Evolutionary conservation across 2,888 invertebrate genomes (phyloP).

Genomic region (Archips crataeganus): DNA sequence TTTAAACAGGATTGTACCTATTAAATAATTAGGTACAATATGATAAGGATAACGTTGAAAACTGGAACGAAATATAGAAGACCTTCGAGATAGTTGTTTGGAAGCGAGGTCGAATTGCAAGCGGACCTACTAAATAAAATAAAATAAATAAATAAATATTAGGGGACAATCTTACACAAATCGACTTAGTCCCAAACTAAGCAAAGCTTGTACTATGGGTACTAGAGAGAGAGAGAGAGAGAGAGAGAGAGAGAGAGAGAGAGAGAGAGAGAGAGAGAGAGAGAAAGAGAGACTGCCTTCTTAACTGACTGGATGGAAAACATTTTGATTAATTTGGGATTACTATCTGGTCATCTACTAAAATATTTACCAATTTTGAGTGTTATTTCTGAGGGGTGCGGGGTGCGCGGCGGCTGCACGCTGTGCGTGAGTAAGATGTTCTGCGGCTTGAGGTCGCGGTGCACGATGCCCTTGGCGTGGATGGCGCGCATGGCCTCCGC

Average conservation of each 20-base stretch:
- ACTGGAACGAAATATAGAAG: conserved; percentile 15
- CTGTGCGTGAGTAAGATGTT: conserved; percentile 98
- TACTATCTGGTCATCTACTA: neutral
- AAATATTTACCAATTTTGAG: conserved; percentile 94
- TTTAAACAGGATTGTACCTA: conserved; percentile 7
- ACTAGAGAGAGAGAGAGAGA: no score
- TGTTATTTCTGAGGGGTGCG: conserved; percentile 93
- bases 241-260: no score
- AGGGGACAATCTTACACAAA: no score
- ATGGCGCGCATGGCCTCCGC: conserved; percentile 99
- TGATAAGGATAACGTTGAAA: conserved; percentile 22
- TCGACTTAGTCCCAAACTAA: no score
- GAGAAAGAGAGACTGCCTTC: neutral
- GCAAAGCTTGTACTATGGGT: no score
- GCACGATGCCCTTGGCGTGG: conserved; percentile 98
- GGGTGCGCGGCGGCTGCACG: conserved; percentile 86
- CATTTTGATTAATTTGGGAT: neutral
- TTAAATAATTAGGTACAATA: conserved; percentile 2
- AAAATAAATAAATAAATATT: no score
- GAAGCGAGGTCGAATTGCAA: conserved; percentile 18
- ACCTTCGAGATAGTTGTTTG: conserved; percentile 15
- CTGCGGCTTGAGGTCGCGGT: conserved; percentile 99
- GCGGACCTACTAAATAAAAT: conserved; percentile 8
- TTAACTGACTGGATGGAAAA: neutral
- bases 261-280: no score